phyloP scores from a whole-genome alignment of 2,888 invertebrate genomes.

The Osedax frankpressi region DNA sequence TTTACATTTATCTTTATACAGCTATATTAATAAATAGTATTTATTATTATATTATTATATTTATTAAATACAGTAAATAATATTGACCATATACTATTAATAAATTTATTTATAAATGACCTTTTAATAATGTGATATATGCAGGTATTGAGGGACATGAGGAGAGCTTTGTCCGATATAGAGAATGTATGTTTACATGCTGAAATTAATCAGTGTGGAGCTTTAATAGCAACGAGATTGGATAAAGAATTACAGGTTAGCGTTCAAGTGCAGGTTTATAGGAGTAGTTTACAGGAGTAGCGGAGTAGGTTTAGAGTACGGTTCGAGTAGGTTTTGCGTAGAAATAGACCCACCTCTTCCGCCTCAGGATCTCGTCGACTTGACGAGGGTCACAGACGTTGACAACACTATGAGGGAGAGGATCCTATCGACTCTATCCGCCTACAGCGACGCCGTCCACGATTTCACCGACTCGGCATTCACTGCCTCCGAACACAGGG shows the following conservation, averaged over 20 bases:
- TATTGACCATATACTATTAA: not conserved
- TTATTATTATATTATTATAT: too few species aligned
- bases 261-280: too few species aligned
- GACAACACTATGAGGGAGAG: constrained; percentile 60
- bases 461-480: constrained; percentile 99
- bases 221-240: not conserved
- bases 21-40: too few species aligned
- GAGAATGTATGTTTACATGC: not conserved
- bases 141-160: not conserved
- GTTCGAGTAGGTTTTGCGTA: too few species aligned
- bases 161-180: not conserved
- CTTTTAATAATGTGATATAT: too few species aligned
- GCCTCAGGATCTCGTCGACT: constrained; percentile 61
- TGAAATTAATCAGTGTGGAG: not conserved
- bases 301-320: too few species aligned
- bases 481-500: constrained; percentile 67
- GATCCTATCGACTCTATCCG: constrained; percentile 71
- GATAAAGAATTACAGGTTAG: constrained; percentile 13
- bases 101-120: too few species aligned
- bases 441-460: constrained; percentile 69
- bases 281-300: too few species aligned
- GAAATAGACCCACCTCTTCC: too few species aligned
- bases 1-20: too few species aligned
- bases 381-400: constrained; percentile 68
- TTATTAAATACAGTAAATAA: too few species aligned